A percentile compares a stretch with the other conserved stretches of the same genome.
These are phyloP conservation scores for Chrysoperla carnea DNA, from an alignment of 1,140 invertebrate genomes.

Conservation along the genomic window DNA sequence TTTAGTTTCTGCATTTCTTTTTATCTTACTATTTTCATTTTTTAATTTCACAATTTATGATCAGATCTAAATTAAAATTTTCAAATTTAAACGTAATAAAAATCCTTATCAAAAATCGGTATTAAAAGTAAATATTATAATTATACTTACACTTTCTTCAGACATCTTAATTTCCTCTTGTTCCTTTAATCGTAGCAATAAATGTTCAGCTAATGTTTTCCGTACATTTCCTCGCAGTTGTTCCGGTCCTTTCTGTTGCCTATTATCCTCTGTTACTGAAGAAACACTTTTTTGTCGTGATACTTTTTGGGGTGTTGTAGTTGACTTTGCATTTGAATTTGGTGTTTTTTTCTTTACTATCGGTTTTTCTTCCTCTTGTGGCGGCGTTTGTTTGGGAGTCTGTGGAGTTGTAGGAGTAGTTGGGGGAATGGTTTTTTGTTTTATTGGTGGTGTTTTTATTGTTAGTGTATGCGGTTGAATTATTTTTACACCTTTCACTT, in stretches of 20 bases:
- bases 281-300: conserved; percentile 2
- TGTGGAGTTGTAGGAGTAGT: background rate
- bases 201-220: conserved; percentile 56
- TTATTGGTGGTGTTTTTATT: background rate
- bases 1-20: too few species aligned
- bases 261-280: conserved; percentile 11
- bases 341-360: conserved; percentile 7
- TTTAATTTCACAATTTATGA: too few species aligned
- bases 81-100: too few species aligned
- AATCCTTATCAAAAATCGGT: too few species aligned
- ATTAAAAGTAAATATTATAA: too few species aligned
- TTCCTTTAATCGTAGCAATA: conserved; percentile 44
- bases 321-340: conserved; percentile 8
- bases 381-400: conserved; percentile 2
- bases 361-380: conserved; percentile 4
- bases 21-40: too few species aligned
- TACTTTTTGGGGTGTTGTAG: conserved; percentile 7
- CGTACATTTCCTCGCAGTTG: conserved; percentile 62
- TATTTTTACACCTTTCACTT: background rate
- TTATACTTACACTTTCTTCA: conserved; percentile 33
- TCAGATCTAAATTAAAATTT: too few species aligned
- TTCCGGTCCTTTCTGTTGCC: conserved; percentile 26
- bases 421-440: background rate
- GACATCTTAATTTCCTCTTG: conserved; percentile 38
- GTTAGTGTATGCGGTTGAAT: background rate